Evolutionary conservation across 2,113 vertebrate species (phyloP), one percentile per base, ranked within the genome.

Genomic region (Maccullochella peelii): DNA sequence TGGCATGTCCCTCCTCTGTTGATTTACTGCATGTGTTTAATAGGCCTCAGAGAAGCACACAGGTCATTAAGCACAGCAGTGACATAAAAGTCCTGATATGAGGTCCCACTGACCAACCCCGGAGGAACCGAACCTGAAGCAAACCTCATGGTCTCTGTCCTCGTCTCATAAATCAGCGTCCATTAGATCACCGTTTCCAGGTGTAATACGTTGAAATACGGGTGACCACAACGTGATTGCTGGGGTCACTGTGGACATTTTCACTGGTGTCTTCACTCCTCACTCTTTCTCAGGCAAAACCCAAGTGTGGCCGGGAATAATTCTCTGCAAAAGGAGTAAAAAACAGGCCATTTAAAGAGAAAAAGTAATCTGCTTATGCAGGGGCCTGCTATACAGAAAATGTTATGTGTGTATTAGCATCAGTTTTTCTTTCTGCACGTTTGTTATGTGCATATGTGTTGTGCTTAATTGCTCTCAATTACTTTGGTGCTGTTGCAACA

Each of bases 11-110:
- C 79, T n/a, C 50, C 87, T 76, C 49, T 85, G 83, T 59, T 94
- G 92, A 94, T 94, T 94, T 91, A 93, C 86, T 63, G 85, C 86
- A 63, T 38, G 42, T 89, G 82, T 90, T 91, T 80, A 84, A 90
- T 71, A 63, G 86, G 79, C 87, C 86, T 85, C 65, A 49, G 75
- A 68, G 77, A 79, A 86, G 49, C 88, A 55, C 78, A 88, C 44
- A 25, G 76, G 74, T 88, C 84, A 88, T 93, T 92, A 92, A 80
- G 86, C 90, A 85, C 85, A 79, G 86, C 74, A 54, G 65, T 40
- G 78, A 67, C 83, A 92, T 89, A 82, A 86, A 90, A 88, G 25
- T 61, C 65, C 71, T 40, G 69, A 79, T 77, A 84, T 75, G 78
- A 88, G 73, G 85, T 88, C 68, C 61, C 42, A 54, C 57, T 36